phyloP scores from a whole-genome alignment of 1,140 invertebrate genomes.

The Carposina sasakii region DNA sequence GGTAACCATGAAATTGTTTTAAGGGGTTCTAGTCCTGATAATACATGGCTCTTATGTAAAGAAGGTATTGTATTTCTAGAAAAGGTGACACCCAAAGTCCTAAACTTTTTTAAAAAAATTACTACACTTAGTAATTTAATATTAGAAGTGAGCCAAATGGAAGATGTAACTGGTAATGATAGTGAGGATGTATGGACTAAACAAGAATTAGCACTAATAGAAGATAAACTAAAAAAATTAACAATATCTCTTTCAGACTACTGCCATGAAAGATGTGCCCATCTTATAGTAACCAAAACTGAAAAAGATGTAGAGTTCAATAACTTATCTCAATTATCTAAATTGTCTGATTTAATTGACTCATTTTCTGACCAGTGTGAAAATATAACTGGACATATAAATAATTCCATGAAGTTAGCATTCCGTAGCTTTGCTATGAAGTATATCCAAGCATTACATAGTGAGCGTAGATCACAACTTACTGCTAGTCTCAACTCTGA shows the following conservation, averaged over 20 bases:
- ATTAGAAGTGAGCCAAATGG: slow-evolving; percentile 67
- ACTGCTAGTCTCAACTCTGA: slow-evolving; percentile 90
- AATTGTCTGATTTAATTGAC: slow-evolving; percentile 85
- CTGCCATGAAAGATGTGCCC: slow-evolving; percentile 92
- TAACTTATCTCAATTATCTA: slow-evolving; percentile 83
- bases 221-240: slow-evolving; percentile 82
- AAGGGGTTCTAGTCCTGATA: slow-evolving; percentile 79
- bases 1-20: slow-evolving; percentile 76
- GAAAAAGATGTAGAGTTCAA: slow-evolving; percentile 77
- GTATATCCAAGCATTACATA: slow-evolving; percentile 94
- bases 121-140: slow-evolving; percentile 84
- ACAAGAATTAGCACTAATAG: slow-evolving; percentile 80
- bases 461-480: slow-evolving; percentile 89
- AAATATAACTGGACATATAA: slow-evolving; percentile 83
- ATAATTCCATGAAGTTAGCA: slow-evolving; percentile 85
- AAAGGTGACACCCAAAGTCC: slow-evolving; percentile 80
- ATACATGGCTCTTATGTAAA: slow-evolving; percentile 76
- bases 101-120: slow-evolving; percentile 75
- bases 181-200: slow-evolving; percentile 80
- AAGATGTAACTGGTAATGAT: slow-evolving; percentile 72
- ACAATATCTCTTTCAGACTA: slow-evolving; percentile 89
- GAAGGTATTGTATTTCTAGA: slow-evolving; percentile 88
- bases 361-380: slow-evolving; percentile 85
- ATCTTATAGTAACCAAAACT: slow-evolving; percentile 85
- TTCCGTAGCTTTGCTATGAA: slow-evolving; percentile 91